Base-by-base conservation (phyloP, 30 jellyfish, hydroid and myxozoan species). In the Hydractinia symbiolongicarpus region DNA sequence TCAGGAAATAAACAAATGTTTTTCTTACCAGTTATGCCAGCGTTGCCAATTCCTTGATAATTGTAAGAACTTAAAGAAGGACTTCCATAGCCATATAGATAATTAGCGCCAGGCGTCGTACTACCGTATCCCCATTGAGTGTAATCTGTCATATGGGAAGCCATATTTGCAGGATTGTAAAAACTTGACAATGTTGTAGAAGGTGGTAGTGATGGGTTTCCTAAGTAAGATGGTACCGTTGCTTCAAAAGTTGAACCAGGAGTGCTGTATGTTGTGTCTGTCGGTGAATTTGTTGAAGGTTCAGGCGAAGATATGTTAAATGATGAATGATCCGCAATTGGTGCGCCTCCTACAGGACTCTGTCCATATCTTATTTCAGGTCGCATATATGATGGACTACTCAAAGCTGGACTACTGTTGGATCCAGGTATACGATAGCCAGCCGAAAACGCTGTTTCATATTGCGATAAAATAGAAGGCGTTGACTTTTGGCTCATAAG, bases 271-370 rank as follows among this genome's bases (percentile, higher is more conserved):
- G 80, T 9, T 8, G 54, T 30, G 56, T 20, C 80, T 71, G 80
- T 9, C 61, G 80, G 80, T 9, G 80, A 71, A 71, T 71, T 71
- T 20, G 80, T 50, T 53, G 80, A 19, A 5, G 80, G 56, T 20
- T 71, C 80, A 6, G 80, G 80, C 68, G 80, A 71, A 19, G 80
- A 71, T 30, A 71, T 71, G 80, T 71, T 55, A 71, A 30, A 20
- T 0, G 61, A 71, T 53, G 80, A 30, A 13, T 30, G 61, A 7
- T 71, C 61, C 1, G 40, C 54, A 30, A 71, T 30, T 7, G 80
- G 15, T 30, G 20, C 50, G 14, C 60, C 51, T 71, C 17, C 30
- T 64, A 64, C 40, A 0, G 60, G 60, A 30, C 61, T 71, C 61
- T 50, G 60, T 5, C 80, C 80, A 50, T 71, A 71, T 71, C 80